Base-by-base conservation (phyloP, 2,888 invertebrate species). In the Digitonthophagus gazella region DNA sequence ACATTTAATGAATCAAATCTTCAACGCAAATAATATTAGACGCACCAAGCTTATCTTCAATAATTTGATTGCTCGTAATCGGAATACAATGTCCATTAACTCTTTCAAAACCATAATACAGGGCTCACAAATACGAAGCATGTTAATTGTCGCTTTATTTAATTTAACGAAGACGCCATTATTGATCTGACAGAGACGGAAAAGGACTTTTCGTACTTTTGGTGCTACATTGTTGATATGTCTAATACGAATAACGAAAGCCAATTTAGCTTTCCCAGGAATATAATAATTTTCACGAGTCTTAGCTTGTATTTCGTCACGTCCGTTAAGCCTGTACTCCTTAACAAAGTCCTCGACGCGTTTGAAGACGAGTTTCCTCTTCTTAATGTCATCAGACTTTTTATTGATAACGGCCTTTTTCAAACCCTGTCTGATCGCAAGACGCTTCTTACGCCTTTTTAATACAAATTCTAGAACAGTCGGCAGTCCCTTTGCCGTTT, bases 91-190 rank as follows among this genome's bases (percentile, higher is more conserved):
- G 93, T 5, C 91, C 90, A 74, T 92, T 89, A 70, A 98, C 89
- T 86, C 98, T 98, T 64, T 95, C 98, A 84, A 93, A 98, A 73
- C 99, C 99, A 76, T 94, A 81, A 98, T 92, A 87, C 97, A 97
- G 11, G 99, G 99, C 83, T 99, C 98, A 70, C 96, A 95, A 76
- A 99, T 97, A 81, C 98, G 92, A 79, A 99, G 86, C 98, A 99
- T 99, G 86, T 97, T 96, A 75, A 98, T 88, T 14, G 99, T 98
- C 2, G 99, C 98, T 84, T 98, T 98, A 88, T 99, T 99, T 77
- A 99, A 85, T 79, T 95, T 94, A 65, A 99, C 89, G 83, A 99
- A 99, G 58, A 98, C 93, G 69, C 97, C 99, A 84, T 99, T 99
- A 91, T 99, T 99, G 86, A 99, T 99, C 85, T 99, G 99, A 67